These are phyloP conservation scores for Gobio gobio DNA, from an alignment of 2,113 vertebrate species.

Conservation along the genomic window DNA sequence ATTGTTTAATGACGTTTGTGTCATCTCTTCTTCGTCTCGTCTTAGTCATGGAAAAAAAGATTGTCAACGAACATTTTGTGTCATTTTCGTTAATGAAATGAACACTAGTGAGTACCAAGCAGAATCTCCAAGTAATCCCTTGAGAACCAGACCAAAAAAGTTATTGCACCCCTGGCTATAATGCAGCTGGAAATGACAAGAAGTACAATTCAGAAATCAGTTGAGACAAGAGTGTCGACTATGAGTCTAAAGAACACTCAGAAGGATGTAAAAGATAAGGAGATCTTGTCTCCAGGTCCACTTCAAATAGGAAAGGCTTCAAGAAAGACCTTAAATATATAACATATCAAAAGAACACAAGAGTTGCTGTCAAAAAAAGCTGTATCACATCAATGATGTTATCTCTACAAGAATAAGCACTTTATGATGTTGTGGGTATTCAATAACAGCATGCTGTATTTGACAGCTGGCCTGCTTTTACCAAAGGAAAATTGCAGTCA, in stretches of 20 bases:
- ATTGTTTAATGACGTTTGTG: too few species aligned
- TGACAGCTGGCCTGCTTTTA: constrained; percentile 13
- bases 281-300: constrained; percentile 10
- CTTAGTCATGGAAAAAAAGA: too few species aligned
- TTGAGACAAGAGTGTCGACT: constrained; percentile 39
- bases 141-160: too few species aligned
- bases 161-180: not conserved
- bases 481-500: constrained; percentile 42
- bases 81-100: too few species aligned
- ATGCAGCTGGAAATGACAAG: constrained; percentile 52
- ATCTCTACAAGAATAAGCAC: not conserved
- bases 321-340: not conserved
- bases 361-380: constrained; percentile 5
- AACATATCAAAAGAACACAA: not conserved
- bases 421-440: not conserved
- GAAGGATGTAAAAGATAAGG: constrained; percentile 3
- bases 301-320: not conserved
- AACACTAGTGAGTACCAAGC: too few species aligned
- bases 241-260: constrained; percentile 25
- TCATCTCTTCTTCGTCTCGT: too few species aligned
- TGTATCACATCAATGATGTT: not conserved
- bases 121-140: too few species aligned
- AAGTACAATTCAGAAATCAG: constrained; percentile 61
- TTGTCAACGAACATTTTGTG: too few species aligned
- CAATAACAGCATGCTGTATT: not conserved